These are phyloP conservation scores for Urocolius indicus DNA, from an alignment of 2,113 vertebrate species.

Conservation along the genomic window DNA sequence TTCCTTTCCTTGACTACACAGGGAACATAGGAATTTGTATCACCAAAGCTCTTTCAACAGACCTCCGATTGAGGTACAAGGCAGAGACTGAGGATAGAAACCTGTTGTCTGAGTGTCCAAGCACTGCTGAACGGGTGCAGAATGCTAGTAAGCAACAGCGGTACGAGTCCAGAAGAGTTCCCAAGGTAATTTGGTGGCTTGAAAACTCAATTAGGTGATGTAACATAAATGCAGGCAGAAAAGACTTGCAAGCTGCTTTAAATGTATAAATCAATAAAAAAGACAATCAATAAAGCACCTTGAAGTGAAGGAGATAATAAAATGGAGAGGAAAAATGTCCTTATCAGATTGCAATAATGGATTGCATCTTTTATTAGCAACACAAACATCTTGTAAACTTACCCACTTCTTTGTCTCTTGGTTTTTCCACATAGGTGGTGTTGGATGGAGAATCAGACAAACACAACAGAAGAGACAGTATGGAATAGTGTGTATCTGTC, in stretches of 20 bases:
- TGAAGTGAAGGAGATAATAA: not conserved
- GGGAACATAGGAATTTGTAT: not conserved
- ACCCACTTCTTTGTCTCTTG: slow-evolving; percentile 83
- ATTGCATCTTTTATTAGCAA: not conserved
- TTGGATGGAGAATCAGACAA: slow-evolving; percentile 94
- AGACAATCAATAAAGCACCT: not conserved
- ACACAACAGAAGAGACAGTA: slow-evolving; percentile 88
- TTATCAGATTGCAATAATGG: not conserved
- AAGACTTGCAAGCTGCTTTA: slow-evolving; percentile 3
- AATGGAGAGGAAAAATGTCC: not conserved
- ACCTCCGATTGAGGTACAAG: not conserved
- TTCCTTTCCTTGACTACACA: not conserved
- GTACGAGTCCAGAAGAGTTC: not conserved
- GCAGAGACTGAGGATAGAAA: not conserved
- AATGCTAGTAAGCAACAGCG: not conserved
- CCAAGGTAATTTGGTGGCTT: not conserved
- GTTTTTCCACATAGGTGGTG: slow-evolving; percentile 87
- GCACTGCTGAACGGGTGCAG: not conserved
- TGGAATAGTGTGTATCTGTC: slow-evolving; percentile 86
- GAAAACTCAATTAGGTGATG: not conserved
- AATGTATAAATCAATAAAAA: not conserved
- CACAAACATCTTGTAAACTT: slow-evolving; percentile 42
- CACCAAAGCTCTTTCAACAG: not conserved
- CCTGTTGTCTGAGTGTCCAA: not conserved
- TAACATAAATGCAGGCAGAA: not conserved